Percentiles rank a stretch among this genome's conserved stretches.
Conservation (phyloP, 1,140 invertebrate genomes). For the Drosophila orosa region DNA sequence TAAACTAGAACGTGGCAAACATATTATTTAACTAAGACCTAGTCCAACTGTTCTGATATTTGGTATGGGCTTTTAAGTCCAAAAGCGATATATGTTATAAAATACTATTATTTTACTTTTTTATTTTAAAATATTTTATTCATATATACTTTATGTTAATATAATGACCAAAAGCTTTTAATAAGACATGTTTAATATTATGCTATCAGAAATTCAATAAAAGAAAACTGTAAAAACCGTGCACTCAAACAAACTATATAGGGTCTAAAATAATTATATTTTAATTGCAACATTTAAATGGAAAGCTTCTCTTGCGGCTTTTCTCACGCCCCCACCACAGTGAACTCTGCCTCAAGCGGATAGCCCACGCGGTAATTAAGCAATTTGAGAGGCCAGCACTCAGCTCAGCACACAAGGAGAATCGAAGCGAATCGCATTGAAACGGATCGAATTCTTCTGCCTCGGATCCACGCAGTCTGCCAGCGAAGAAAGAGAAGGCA, state of each 20-base stretch:
- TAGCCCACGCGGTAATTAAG: constrained; percentile 57
- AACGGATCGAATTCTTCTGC: constrained; percentile 15
- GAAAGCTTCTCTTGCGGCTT: constrained; percentile 9
- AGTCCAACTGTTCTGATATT: not conserved
- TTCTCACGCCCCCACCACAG: constrained; percentile 56
- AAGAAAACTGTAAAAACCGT: not conserved
- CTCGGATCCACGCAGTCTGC: constrained; percentile 52
- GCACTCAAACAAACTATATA: not conserved
- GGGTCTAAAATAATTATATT: not conserved
- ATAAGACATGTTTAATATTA: not conserved
- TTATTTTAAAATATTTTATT: too few relatives aligned
- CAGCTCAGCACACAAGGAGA: constrained; percentile 14
- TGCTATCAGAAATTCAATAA: not conserved
- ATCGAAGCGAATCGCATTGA: not conserved
- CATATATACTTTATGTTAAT: too few relatives aligned
- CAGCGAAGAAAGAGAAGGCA: constrained; percentile 5
- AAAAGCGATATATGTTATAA: not conserved
- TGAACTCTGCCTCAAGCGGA: not conserved
- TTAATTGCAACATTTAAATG: not conserved
- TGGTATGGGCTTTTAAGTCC: not conserved
- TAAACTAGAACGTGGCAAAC: not conserved
- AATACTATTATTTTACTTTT: too few relatives aligned
- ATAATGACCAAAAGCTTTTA: not conserved
- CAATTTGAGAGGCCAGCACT: constrained; percentile 63
- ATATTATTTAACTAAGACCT: not conserved